Evolutionary conservation across 2,113 vertebrate species (phyloP), one percentile per base, ranked within the genome.

Genomic region (Heterocephalus glaber): DNA sequence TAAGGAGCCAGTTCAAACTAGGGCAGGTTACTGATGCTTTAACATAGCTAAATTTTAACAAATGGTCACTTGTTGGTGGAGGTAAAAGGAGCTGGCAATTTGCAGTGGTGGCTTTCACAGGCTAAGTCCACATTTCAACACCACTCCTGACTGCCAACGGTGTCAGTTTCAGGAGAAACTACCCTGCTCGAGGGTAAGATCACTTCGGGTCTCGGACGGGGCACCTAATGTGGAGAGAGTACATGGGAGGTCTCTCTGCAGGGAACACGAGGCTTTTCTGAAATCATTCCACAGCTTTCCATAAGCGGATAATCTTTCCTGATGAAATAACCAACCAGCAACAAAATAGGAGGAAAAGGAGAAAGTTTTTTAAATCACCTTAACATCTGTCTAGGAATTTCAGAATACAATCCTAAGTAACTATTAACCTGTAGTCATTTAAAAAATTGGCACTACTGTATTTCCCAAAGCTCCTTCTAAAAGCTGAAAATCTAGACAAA

Each of bases 21-120:
- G 97, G 96, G 86, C 96, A 96, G 84, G 93, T 80, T 72, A 94
- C 58, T 80, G 88, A 89, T 70, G 83, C 94, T 95, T 95, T 94
- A 94, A 54, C 6, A 2, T 35, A 38, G 86, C 86, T 95, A 79
- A 83, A 56, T 7, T 77, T 89, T 94, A 97, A 97, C 97, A 97
- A 98, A 97, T 10, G 86, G 95, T 66, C 95, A 96, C 83, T 96
- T 98, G 97, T 97, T 95, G 91, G 84, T 70, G 91, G 61, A 86
- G 86, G 89, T 97, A 97, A 97, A 95, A 81, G 86, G 95, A 96
- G 86, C 91, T 94, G 96, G 89, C 85, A 77, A 38, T 76, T 91
- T 95, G 89, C 93, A 88, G 20, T 5, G 47, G 81, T 89, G 54
- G 93, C 90, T 97, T 96, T 97, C 83, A 89, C 89, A 56, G 52